These are phyloP conservation scores for Crotalus viridis DNA, from an alignment of 2,113 vertebrate species.

Conservation along the genomic window DNA sequence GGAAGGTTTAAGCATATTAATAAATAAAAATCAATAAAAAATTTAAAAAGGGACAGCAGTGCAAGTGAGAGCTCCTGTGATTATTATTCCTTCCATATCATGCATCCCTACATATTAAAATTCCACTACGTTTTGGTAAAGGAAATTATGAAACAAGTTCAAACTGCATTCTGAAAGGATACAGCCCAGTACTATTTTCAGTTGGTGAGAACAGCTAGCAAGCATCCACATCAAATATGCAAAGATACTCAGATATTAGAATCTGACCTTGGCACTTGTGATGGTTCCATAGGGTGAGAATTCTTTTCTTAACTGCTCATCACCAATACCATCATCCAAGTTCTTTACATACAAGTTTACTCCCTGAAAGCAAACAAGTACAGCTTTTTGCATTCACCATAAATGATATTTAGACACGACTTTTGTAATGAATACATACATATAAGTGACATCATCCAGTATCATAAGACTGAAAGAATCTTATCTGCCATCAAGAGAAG, in stretches of 20 bases:
- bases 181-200: background rate
- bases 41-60: background rate
- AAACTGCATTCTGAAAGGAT: background rate
- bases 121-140: background rate
- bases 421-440: background rate
- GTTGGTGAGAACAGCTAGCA: background rate
- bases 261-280: constrained; percentile 92
- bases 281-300: constrained; percentile 95
- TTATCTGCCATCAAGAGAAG: background rate
- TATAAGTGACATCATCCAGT: background rate
- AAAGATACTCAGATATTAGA: background rate
- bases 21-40: background rate
- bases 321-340: constrained; percentile 88
- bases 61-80: background rate
- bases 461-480: background rate
- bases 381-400: background rate
- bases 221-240: background rate
- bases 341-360: constrained; percentile 98
- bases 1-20: background rate
- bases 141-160: background rate
- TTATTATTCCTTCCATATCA: background rate
- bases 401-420: background rate
- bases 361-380: constrained; percentile 70
- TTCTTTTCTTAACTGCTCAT: constrained; percentile 88
- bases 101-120: background rate